Conservation (phyloP, 2,113 vertebrate species). For the Epinephelus fuscoguttatus region DNA sequence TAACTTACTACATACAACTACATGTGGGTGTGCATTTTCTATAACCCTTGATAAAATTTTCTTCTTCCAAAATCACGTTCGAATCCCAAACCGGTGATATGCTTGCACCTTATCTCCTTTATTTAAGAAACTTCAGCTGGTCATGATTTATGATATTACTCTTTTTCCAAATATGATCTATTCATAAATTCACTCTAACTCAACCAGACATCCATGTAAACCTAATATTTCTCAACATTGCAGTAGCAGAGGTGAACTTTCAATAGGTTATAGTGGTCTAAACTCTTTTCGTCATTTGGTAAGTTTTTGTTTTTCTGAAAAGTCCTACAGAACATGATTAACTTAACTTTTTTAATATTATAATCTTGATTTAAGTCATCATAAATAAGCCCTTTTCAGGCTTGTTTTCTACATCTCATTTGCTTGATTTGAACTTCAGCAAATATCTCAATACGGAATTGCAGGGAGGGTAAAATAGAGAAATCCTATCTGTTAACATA, state of each 20-base stretch:
- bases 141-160: neutral
- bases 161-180: neutral
- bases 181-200: neutral
- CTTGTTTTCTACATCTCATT: neutral
- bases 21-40: neutral
- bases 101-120: neutral
- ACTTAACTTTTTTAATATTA: neutral
- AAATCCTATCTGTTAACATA: constrained; percentile 22
- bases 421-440: too few species aligned
- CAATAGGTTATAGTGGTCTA: neutral
- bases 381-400: neutral
- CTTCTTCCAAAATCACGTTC: neutral
- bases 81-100: neutral
- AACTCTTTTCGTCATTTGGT: neutral
- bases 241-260: neutral
- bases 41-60: neutral
- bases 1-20: too few species aligned
- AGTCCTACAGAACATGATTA: neutral
- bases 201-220: neutral
- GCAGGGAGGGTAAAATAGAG: neutral
- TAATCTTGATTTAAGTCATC: neutral
- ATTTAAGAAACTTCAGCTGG: neutral
- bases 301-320: neutral
- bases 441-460: neutral
- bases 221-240: neutral